Conservation (phyloP, 2,113 vertebrate species). For the Dromas ardeola region DNA sequence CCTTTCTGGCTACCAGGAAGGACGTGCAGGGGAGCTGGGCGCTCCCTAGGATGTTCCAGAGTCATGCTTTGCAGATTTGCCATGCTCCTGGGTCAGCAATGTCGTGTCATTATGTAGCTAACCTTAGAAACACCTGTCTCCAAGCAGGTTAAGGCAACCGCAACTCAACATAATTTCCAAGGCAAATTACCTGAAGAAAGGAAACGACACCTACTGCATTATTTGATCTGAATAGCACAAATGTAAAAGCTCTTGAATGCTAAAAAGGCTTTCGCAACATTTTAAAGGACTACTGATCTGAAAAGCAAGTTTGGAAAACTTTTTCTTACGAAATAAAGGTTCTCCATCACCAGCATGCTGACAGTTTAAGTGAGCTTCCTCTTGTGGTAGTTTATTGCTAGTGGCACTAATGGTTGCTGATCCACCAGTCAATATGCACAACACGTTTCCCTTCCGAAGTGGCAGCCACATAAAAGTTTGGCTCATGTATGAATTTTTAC, state of each 20-base stretch:
- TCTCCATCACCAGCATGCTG: not conserved
- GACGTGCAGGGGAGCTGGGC: not conserved
- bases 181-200: slow-evolving; percentile 34
- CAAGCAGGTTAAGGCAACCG: not conserved
- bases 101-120: not conserved
- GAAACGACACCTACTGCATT: not conserved
- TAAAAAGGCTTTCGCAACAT: slow-evolving; percentile 16
- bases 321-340: not conserved
- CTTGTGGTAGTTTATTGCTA: not conserved
- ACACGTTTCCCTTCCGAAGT: not conserved
- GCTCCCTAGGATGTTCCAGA: not conserved
- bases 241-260: slow-evolving; percentile 15
- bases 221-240: slow-evolving; percentile 27
- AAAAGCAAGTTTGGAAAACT: slow-evolving; percentile 10
- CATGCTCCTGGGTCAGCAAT: not conserved
- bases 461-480: not conserved
- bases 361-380: slow-evolving; percentile 17
- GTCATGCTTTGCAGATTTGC: not conserved
- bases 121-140: not conserved
- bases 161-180: slow-evolving; percentile 21
- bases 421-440: not conserved
- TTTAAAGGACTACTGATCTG: not conserved
- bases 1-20: not conserved
- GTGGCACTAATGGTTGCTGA: not conserved
- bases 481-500: not conserved